phyloP scores from a whole-genome alignment of 2,113 vertebrate genomes.

The Pollachius pollachius region DNA sequence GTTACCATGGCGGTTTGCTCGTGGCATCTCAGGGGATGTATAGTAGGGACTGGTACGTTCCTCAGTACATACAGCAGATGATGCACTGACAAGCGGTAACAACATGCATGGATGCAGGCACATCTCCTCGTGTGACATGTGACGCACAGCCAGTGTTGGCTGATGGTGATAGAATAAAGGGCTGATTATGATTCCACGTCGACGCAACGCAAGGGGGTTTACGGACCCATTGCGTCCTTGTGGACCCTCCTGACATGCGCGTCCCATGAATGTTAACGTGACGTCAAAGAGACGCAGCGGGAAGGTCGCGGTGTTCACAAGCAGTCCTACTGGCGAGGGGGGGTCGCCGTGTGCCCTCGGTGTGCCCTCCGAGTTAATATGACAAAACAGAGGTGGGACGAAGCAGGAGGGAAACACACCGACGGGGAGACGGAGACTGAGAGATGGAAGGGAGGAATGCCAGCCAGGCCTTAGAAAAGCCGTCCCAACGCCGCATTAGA shows the following conservation, averaged over 20 bases:
- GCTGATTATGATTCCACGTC: neutral
- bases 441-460: constrained; percentile 34
- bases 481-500: constrained; percentile 37
- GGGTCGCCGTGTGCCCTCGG: too few relatives aligned
- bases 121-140: neutral
- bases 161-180: neutral
- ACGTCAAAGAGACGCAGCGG: too few relatives aligned
- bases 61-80: constrained; percentile 39
- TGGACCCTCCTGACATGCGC: too few relatives aligned
- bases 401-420: constrained; percentile 10
- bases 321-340: too few relatives aligned
- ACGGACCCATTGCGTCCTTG: too few relatives aligned
- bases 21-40: constrained; percentile 43
- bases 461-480: constrained; percentile 46
- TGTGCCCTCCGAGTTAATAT: too few relatives aligned
- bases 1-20: constrained; percentile 54
- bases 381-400: constrained; percentile 1
- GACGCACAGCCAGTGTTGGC: neutral
- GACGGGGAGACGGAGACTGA: constrained; percentile 1
- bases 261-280: too few relatives aligned
- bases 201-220: too few relatives aligned
- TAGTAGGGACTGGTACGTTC: constrained; percentile 35
- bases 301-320: too few relatives aligned
- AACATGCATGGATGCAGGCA: neutral
- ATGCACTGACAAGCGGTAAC: constrained; percentile 9